Conservation (phyloP, 1,140 invertebrate species). For the Eurosta solidaginis region DNA sequence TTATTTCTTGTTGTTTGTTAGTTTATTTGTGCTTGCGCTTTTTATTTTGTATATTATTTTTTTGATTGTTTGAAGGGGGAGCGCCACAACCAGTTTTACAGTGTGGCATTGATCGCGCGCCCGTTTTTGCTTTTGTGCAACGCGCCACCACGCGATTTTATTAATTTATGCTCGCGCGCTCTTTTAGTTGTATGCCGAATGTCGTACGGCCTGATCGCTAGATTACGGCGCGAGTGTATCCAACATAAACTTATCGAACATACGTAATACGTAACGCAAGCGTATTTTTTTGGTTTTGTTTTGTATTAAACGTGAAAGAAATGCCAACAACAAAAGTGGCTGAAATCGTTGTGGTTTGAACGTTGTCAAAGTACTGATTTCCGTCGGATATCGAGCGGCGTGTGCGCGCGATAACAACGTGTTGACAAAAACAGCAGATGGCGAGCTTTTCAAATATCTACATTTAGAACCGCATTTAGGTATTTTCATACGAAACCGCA, state of each 20-base stretch:
- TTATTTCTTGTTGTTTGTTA: neutral
- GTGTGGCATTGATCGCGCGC: neutral
- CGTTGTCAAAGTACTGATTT: too few species aligned
- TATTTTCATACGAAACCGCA: too few species aligned
- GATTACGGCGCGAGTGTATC: conserved; percentile 23
- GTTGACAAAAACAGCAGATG: too few species aligned
- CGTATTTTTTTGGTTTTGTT: neutral
- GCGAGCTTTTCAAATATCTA: too few species aligned
- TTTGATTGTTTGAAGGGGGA: neutral
- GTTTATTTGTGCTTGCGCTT: neutral
- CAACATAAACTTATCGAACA: neutral
- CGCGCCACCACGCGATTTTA: conserved; percentile 35
- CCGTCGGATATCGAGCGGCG: too few species aligned
- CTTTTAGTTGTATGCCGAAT: conserved; percentile 58
- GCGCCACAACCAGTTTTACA: neutral
- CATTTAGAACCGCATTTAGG: too few species aligned
- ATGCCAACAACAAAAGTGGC: too few species aligned
- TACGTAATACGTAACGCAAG: neutral
- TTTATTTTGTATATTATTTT: neutral
- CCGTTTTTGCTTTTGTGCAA: neutral
- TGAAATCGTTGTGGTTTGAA: too few species aligned
- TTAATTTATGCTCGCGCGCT: conserved; percentile 56
- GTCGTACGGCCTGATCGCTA: conserved; percentile 52
- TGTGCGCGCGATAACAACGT: too few species aligned
- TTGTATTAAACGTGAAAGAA: neutral